Evolutionary conservation across 23 tunicate species (phyloP).

Genomic region (Trididemnum miniatum): DNA sequence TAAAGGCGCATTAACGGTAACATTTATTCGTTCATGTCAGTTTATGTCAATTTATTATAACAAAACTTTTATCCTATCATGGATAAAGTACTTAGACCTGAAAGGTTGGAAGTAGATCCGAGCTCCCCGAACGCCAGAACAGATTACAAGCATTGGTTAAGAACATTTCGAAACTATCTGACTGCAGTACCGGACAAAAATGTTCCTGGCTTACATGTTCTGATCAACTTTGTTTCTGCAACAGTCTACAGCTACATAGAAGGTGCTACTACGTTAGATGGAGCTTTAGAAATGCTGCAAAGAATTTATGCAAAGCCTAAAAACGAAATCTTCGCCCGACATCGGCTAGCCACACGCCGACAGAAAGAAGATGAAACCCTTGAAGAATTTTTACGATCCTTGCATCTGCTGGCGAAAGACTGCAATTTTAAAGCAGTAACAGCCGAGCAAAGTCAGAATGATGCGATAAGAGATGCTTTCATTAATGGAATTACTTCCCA

Average conservation of each 20-base stretch:
- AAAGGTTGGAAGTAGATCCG: background rate
- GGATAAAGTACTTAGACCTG: background rate
- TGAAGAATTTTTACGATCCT: background rate
- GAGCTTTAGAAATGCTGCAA: background rate
- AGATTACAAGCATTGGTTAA: background rate
- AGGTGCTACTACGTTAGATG: background rate
- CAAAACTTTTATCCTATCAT: too few relatives aligned
- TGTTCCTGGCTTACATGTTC: too few relatives aligned
- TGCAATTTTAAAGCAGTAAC: background rate
- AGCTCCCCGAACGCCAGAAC: background rate
- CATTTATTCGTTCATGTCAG: too few relatives aligned
- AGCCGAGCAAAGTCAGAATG: background rate
- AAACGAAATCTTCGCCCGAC: background rate
- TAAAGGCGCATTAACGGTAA: too few relatives aligned
- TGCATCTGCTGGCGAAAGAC: background rate
- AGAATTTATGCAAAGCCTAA: background rate
- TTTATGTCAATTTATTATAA: too few relatives aligned
- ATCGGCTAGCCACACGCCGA: background rate
- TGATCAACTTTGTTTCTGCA: background rate
- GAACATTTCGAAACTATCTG: background rate
- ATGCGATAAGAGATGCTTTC: background rate
- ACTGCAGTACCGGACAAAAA: background rate
- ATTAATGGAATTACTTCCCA: too few relatives aligned
- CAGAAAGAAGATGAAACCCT: background rate
- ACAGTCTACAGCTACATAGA: background rate